Percentiles rank a stretch among this genome's conserved stretches.
phyloP scores from a whole-genome alignment of 92 coral and sea anemone genomes.

The Phenganax stokvisi region DNA sequence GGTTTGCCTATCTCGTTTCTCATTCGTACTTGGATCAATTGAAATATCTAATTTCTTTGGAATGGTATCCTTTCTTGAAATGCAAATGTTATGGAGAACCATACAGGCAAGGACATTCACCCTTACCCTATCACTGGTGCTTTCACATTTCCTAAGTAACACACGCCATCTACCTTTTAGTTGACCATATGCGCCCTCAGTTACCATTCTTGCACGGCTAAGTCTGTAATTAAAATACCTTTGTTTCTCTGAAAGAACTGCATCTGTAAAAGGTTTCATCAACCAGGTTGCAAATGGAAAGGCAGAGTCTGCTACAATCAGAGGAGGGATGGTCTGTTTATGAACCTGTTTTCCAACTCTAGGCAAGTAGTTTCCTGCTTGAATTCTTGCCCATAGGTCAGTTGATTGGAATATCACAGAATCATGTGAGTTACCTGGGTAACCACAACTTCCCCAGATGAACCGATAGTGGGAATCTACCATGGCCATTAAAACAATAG shows the following conservation, averaged over 20 bases:
- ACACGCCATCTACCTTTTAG: conserved; percentile 57
- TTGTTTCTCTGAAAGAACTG: conserved; percentile 43
- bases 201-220: conserved; percentile 36
- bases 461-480: conserved; percentile 59
- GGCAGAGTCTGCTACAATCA: conserved; percentile 36
- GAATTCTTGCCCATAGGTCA: conserved; percentile 34
- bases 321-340: conserved; percentile 13
- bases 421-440: conserved; percentile 65
- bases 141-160: conserved; percentile 60
- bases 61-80: conserved; percentile 44
- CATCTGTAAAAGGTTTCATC: conserved; percentile 49
- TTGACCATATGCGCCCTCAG: conserved; percentile 56
- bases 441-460: conserved; percentile 62
- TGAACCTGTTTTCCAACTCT: conserved; percentile 21
- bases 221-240: conserved; percentile 36
- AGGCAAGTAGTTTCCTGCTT: conserved; percentile 34
- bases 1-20: conserved; percentile 50
- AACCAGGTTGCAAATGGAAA: conserved; percentile 39
- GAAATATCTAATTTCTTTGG: conserved; percentile 49
- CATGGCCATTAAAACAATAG: conserved; percentile 58
- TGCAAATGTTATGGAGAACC: conserved; percentile 55
- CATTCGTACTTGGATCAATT: conserved; percentile 43
- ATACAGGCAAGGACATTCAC: conserved; percentile 46
- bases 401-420: conserved; percentile 56
- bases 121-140: conserved; percentile 45